phyloP scores from a whole-genome alignment of 2,888 invertebrate species.

The Oxystoma pomonae region DNA sequence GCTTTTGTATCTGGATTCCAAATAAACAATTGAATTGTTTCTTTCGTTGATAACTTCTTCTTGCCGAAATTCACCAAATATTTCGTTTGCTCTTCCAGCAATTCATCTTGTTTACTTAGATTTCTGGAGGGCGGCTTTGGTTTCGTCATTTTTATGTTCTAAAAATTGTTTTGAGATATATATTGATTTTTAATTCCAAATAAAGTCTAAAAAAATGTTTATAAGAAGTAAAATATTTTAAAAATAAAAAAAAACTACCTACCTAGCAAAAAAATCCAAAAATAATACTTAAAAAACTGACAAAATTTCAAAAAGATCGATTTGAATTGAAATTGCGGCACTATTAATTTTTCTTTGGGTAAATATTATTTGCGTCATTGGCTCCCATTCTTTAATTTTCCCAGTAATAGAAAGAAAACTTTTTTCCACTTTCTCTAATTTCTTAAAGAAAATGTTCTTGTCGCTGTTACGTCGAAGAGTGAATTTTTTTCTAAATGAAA shows the following conservation, averaged over 20 bases:
- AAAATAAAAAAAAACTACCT: background rate
- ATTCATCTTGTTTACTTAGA: conserved; percentile 44
- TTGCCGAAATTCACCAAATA: conserved; percentile 63
- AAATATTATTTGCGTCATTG: no score
- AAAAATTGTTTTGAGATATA: background rate
- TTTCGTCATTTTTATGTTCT: conserved; percentile 23
- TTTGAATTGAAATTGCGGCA: no score
- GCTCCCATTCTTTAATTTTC: no score
- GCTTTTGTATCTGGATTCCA: conserved; percentile 72
- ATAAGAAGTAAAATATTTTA: conserved; percentile 14
- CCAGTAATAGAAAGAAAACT: no score
- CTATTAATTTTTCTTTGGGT: no score
- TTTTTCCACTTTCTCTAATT: background rate
- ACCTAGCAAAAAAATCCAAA: no score
- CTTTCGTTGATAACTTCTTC: conserved; percentile 51
- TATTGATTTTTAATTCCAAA: conserved; percentile 8
- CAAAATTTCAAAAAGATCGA: no score
- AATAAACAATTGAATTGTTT: conserved; percentile 63
- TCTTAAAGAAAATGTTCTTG: background rate
- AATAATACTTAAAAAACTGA: no score
- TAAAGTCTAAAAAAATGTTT: conserved; percentile 16
- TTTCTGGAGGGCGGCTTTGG: conserved; percentile 31
- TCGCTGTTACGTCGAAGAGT: background rate
- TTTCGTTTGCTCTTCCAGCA: conserved; percentile 45
- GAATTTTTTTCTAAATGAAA: conserved; percentile 17